These are phyloP conservation scores for Eupelmus urozonus DNA, from an alignment of 2,888 invertebrate species.

Conservation along the genomic window DNA sequence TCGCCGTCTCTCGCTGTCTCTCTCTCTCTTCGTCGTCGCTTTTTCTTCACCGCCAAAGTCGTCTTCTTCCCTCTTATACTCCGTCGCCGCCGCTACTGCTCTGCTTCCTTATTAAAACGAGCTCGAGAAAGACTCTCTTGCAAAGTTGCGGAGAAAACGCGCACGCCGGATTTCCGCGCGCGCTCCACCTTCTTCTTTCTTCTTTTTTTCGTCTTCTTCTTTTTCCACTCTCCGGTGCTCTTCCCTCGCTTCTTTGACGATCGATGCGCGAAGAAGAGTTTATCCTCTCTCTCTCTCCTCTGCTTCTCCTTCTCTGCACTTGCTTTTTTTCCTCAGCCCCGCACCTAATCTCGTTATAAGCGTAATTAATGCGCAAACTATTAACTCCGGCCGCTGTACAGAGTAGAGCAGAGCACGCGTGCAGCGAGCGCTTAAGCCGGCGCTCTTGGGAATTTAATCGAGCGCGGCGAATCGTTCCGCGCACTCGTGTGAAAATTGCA, in stretches of 20 bases:
- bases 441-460: conserved; percentile 33
- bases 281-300: conserved; percentile 15
- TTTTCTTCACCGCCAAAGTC: not conserved
- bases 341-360: conserved; percentile 52
- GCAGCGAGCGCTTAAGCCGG: conserved; percentile 16
- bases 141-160: conserved; percentile 31
- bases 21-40: conserved; percentile 43
- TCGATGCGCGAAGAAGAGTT: conserved; percentile 50
- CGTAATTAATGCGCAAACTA: conserved; percentile 54
- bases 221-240: too few relatives aligned
- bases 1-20: too few relatives aligned
- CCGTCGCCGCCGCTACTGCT: too few relatives aligned
- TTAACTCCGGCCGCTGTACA: conserved; percentile 30
- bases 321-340: too few relatives aligned
- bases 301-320: not conserved
- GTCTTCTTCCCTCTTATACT: not conserved
- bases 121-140: conserved; percentile 41
- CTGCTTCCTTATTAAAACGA: conserved; percentile 49
- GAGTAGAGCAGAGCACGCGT: not conserved
- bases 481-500: not conserved
- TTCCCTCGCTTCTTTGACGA: conserved; percentile 34
- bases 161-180: conserved; percentile 22
- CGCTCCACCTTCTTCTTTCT: conserved; percentile 8
- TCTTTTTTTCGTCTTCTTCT: conserved; percentile 15
- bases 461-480: not conserved